Conservation (phyloP, 2,113 vertebrate genomes). For the Sterna hirundo region DNA sequence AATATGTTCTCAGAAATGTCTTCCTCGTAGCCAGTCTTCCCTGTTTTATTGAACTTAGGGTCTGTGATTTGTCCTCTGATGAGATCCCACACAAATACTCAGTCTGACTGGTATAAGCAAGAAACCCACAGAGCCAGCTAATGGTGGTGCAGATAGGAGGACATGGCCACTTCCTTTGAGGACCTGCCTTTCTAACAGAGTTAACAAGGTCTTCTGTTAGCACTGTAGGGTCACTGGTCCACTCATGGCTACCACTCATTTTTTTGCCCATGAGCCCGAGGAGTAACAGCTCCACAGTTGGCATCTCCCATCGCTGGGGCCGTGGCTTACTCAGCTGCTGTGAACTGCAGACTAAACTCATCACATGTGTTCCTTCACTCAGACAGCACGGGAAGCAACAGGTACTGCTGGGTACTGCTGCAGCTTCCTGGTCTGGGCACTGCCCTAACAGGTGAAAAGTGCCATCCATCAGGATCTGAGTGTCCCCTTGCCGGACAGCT, state of each 20-base stretch:
- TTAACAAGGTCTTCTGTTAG: background rate
- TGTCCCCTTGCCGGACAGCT: background rate
- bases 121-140: background rate
- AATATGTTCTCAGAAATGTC: background rate
- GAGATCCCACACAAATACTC: background rate
- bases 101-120: accelerated
- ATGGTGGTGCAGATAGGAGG: background rate
- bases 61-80: background rate
- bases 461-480: background rate
- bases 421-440: background rate
- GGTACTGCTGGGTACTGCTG: background rate
- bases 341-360: background rate
- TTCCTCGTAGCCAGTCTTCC: background rate
- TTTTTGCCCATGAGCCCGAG: background rate
- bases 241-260: background rate
- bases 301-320: accelerated
- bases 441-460: background rate
- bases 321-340: background rate
- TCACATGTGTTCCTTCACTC: accelerated
- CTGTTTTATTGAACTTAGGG: background rate
- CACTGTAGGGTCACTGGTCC: background rate
- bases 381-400: background rate
- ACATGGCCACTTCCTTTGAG: background rate
- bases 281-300: background rate
- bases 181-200: background rate